Base-by-base conservation (phyloP, 2,113 vertebrate species). In the Thunnus maccoyii region DNA sequence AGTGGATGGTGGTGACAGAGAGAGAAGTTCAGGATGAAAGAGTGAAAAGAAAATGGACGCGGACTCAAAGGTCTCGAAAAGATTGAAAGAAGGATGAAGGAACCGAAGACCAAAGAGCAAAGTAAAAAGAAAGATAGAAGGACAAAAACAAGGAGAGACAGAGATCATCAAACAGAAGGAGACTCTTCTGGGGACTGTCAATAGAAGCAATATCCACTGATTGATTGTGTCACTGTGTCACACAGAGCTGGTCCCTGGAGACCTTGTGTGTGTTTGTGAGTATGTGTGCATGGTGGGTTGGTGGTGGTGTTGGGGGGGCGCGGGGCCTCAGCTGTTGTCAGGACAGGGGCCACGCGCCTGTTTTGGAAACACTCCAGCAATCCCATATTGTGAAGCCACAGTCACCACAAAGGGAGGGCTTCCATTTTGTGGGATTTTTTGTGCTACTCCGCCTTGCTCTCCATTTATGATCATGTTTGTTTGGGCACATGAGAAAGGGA, bases 131-230 rank as follows among this genome's bases (percentile, higher is more conserved):
- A 46, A 17, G 51, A 82, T 56, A 44, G 36, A 61, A 7, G 32
- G 55, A 32, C 27, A 30, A 57, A 85, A 78, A 78, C 44, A 69
- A 88, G 55, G 73, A 41, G 64, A 44, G 22, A 58, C 73, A 68
- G 63, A 67, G 76, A 90, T 89, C 82, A 94, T 91, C 88, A 89
- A 84, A 85, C 85, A 84, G 80, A 88, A 85, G 85, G 88, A 80
- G 88, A 81, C 71, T 92, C 86, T 86, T 82, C 86, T 87, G 87
- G 72, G 58, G 46, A 36, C 84, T 93, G 93, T 93, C 94, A 94
- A 94, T 95, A 90, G 74, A 93, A 73, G 90, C 90, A 93, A 94
- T 94, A 93, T 90, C 79, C 61, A 50, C 85, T 95, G 94, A 95
- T 94, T 95, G 93, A 95, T 95, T 91, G 90, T 93, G 85, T 88